Conservation (phyloP, 2,113 vertebrate species). For the Mesitornis unicolor region DNA sequence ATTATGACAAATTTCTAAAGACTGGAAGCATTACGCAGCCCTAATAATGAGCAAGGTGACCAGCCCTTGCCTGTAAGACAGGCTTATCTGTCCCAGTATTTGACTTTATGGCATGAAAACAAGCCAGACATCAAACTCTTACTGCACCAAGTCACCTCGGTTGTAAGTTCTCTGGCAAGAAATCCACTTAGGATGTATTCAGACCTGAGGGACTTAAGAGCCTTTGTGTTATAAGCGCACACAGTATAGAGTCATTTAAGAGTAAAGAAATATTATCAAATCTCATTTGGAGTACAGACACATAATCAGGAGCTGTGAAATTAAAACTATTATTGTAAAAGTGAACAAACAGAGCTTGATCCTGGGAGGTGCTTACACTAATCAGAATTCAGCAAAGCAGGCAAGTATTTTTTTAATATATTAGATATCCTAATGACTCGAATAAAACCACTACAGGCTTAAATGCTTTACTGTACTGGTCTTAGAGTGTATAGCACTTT, state of each 20-base stretch:
- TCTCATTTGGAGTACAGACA: neutral
- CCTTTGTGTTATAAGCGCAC: neutral
- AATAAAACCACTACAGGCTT: neutral
- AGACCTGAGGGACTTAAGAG: neutral
- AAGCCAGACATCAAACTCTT: neutral
- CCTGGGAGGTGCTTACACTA: neutral
- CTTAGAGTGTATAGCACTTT: neutral
- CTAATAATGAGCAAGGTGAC: neutral
- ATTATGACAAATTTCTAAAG: neutral
- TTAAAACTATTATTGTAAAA: neutral
- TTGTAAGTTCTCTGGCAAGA: neutral
- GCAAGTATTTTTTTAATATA: neutral
- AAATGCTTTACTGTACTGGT: neutral
- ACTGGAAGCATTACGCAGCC: neutral
- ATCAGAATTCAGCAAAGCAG: neutral
- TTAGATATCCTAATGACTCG: neutral
- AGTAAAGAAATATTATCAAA: neutral
- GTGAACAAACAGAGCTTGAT: neutral
- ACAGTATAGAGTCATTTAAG: neutral
- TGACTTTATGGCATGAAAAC: neutral
- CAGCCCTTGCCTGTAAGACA: neutral
- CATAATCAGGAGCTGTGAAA: neutral
- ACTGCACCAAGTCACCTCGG: accelerated
- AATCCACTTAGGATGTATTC: neutral
- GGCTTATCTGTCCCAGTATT: neutral